Base-by-base conservation (phyloP, 2,888 invertebrate species). In the Xestoiulus laeticollis region DNA sequence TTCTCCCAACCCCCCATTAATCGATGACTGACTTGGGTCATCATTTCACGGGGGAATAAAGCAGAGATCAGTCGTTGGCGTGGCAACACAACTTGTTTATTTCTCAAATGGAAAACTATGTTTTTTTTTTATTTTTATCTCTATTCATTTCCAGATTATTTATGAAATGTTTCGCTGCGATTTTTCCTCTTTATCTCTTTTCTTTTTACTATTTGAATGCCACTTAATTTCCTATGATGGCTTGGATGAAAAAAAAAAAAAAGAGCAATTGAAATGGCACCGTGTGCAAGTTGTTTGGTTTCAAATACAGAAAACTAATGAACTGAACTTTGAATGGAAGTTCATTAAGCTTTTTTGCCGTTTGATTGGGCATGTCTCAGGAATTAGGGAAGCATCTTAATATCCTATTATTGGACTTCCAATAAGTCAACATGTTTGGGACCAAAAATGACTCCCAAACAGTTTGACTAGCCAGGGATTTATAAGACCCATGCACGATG, bases 21-120 rank as follows among this genome's bases (percentile, higher is more conserved):
- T 78, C 78, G 78, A 78, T 30, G 78, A 78, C 78, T 30, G 30
- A 78, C n/a, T 14, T 4, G 78, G 30, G 78, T 78, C 78, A 14
- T 78, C 68, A 68, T 68, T 68, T 68, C 68, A 22, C 68, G 26
- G 68, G 68, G 68, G 26, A 68, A 26, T 68, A 22, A 68, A 68
- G 22, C 68, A n/a, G 68, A 68, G 68, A n/a, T 68, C 78, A 78
- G 78, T 78, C 78, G 78, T 78, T 30, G 78, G 78, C 78, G 78
- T 78, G 78, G 78, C 78, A 78, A 78, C 78, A 30, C 78, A 78
- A 78, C 14, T 78, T 78, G 30, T 78, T 30, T 48, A 26, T 78
- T 78, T 26, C 16, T 26, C 14, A 30, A 78, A 30, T 30, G 12
- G 26, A 14, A 14, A 30, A 30, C 78, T 78, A 30, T 30, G 3